These are phyloP conservation scores for Triplophysa tibetana DNA, from an alignment of 2,113 vertebrate species.

Conservation along the genomic window DNA sequence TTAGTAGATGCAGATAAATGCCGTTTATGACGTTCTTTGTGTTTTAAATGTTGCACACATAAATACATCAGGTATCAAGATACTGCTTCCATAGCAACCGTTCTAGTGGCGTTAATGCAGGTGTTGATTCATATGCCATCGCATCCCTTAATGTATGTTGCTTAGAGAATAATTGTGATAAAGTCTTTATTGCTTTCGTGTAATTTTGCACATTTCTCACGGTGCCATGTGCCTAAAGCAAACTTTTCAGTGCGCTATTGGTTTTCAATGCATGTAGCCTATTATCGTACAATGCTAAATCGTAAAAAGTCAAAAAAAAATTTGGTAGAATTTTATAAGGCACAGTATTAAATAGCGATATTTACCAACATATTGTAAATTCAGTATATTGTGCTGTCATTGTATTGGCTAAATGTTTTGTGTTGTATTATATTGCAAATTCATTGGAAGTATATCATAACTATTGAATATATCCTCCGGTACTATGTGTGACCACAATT, in stretches of 20 bases:
- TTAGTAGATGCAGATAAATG: neutral
- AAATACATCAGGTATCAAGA: neutral
- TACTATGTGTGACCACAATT: too few relatives aligned
- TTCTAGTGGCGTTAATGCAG: neutral
- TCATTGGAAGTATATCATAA: too few relatives aligned
- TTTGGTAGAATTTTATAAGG: too few relatives aligned
- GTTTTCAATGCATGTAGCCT: too few relatives aligned
- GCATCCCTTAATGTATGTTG: neutral
- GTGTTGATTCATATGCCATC: neutral
- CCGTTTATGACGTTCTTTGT: neutral
- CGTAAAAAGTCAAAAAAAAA: too few relatives aligned
- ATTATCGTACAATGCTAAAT: too few relatives aligned
- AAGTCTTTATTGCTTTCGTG: neutral
- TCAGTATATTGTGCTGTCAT: too few relatives aligned
- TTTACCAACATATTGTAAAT: too few relatives aligned
- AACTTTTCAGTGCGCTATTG: neutral
- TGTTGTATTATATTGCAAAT: too few relatives aligned
- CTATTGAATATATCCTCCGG: too few relatives aligned
- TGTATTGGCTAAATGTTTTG: too few relatives aligned
- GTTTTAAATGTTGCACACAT: neutral
- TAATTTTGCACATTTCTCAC: neutral
- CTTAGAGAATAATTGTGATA: neutral
- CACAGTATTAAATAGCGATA: too few relatives aligned
- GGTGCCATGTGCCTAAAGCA: constrained; percentile 6
- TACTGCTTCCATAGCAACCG: constrained; percentile 11